These are phyloP conservation scores for Tetheella fluctuosa DNA, from an alignment of 2,888 invertebrate species.

Conservation along the genomic window DNA sequence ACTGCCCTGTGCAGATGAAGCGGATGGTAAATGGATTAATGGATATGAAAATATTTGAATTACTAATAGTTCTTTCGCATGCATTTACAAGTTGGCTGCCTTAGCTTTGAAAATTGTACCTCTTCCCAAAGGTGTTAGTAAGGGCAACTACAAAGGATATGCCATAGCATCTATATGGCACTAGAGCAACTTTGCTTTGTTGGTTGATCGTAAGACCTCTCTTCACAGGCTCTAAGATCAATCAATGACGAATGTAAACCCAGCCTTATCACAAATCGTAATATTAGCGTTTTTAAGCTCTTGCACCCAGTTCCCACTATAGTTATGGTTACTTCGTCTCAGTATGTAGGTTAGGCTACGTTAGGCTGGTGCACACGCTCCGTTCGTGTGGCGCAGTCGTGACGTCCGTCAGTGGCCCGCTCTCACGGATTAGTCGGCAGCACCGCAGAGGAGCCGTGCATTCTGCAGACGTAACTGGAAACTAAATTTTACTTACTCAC, in stretches of 20 bases:
- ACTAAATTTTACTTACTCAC: background rate
- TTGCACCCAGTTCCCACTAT: constrained; percentile 3
- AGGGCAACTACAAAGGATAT: no score
- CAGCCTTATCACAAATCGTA: background rate
- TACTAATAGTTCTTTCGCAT: background rate
- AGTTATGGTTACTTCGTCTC: constrained; percentile 4
- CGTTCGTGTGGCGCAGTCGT: constrained; percentile 41
- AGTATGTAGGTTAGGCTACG: constrained; percentile 41
- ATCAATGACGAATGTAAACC: background rate
- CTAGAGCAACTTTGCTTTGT: no score
- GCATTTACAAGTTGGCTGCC: no score
- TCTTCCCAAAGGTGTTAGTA: no score
- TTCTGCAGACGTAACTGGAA: constrained; percentile 7
- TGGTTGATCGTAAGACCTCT: background rate
- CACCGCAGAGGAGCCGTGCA: background rate
- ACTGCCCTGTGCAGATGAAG: constrained; percentile 1
- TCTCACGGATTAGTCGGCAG: constrained; percentile 43
- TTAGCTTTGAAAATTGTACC: no score
- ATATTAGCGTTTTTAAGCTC: background rate
- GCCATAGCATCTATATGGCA: no score
- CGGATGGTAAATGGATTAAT: background rate
- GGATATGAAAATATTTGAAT: background rate
- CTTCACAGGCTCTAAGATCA: background rate
- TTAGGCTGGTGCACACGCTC: constrained; percentile 32
- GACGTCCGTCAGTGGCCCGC: constrained; percentile 48